phyloP scores from a whole-genome alignment of 2,113 vertebrate species.

The Sapajus apella region DNA sequence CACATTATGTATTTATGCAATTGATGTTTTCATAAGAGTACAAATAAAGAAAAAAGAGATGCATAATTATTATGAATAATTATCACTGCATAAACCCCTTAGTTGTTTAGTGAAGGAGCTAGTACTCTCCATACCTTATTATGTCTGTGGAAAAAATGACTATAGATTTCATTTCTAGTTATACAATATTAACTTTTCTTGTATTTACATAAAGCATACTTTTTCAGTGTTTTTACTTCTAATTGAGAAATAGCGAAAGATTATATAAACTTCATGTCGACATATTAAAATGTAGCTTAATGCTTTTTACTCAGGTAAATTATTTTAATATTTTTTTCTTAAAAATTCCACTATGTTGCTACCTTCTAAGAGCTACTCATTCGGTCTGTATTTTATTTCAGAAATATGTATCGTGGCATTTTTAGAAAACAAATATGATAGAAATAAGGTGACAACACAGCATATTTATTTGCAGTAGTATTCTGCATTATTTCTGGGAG shows the following conservation, averaged over 20 bases:
- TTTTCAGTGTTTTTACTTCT: not conserved
- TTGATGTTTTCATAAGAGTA: not conserved
- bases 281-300: not conserved
- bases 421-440: not conserved
- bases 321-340: not conserved
- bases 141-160: not conserved
- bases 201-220: not conserved
- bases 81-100: not conserved
- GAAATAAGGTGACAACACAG: not conserved
- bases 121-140: not conserved
- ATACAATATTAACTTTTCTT: not conserved
- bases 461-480: not conserved
- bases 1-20: not conserved
- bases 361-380: not conserved
- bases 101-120: not conserved
- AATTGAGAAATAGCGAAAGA: not conserved
- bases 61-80: not conserved
- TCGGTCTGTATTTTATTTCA: slow-evolving; percentile 27
- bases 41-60: not conserved
- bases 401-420: not conserved
- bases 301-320: not conserved
- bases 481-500: not conserved
- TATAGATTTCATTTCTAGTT: not conserved
- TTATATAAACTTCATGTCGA: not conserved
- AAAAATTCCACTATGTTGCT: not conserved